Evolutionary conservation across 64 coral and sea anemone genomes (phyloP).

Genomic region (Montipora capricornis): DNA sequence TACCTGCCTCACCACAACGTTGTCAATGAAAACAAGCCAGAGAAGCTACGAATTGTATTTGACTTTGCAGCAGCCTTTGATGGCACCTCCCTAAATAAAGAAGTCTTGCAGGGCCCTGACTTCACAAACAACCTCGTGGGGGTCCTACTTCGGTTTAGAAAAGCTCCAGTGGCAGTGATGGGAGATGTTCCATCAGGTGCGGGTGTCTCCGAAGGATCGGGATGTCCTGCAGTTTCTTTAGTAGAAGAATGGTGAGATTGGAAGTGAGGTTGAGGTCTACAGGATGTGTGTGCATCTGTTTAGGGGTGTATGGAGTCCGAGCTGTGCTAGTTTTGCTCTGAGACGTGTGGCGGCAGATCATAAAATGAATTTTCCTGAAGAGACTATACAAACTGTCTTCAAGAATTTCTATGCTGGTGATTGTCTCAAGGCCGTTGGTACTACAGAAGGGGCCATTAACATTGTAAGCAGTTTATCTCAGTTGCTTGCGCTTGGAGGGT

Average conservation of each 20-base stretch:
- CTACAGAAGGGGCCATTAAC: slow-evolving; percentile 25
- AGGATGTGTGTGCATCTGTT: slow-evolving; percentile 32
- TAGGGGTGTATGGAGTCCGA: neutral
- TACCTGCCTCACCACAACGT: slow-evolving; percentile 39
- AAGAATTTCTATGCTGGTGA: slow-evolving; percentile 24
- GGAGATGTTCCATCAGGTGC: slow-evolving; percentile 27
- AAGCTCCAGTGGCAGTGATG: slow-evolving; percentile 10
- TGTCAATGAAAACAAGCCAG: slow-evolving; percentile 31
- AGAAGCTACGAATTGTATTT: slow-evolving; percentile 34
- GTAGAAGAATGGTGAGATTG: slow-evolving; percentile 18
- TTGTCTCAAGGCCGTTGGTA: slow-evolving; percentile 20
- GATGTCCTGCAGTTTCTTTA: neutral
- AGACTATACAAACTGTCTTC: neutral
- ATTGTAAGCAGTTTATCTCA: neutral
- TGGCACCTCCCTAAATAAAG: slow-evolving; percentile 26
- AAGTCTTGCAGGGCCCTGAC: slow-evolving; percentile 30
- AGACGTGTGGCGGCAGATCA: slow-evolving; percentile 10
- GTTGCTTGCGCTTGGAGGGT: slow-evolving; percentile 7
- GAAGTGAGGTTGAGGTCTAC: slow-evolving; percentile 21
- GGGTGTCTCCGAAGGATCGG: neutral
- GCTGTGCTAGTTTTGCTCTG: neutral
- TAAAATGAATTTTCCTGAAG: slow-evolving; percentile 7
- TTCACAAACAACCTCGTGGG: neutral
- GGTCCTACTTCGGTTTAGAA: neutral
- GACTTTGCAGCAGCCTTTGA: slow-evolving; percentile 17